A percentile compares a stretch with the other conserved stretches of the same genome.
Conservation (phyloP, 1,140 invertebrate species). For the Pseudomyrmex flavicornis region DNA sequence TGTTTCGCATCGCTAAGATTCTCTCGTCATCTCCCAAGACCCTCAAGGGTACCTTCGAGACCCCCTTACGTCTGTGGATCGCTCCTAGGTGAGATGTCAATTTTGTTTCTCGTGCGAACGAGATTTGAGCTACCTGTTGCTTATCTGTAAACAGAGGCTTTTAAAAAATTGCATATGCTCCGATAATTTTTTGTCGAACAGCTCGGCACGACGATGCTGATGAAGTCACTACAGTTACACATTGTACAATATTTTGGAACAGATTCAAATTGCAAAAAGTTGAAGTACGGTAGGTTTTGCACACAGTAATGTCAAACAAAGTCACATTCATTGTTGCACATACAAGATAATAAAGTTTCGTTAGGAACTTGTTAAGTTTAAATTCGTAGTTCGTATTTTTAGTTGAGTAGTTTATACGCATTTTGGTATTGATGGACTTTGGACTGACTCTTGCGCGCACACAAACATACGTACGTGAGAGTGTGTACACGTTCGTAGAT, state of each 20-base stretch:
- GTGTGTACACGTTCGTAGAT: too few species aligned
- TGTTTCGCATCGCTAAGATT: conserved; percentile 15
- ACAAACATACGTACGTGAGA: too few species aligned
- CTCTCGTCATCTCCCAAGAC: background rate
- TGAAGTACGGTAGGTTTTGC: background rate
- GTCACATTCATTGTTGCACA: background rate
- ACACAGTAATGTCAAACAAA: background rate
- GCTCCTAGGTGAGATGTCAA: background rate
- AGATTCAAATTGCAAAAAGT: background rate
- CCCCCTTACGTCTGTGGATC: background rate
- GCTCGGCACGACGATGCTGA: too few species aligned
- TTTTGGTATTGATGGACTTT: too few species aligned
- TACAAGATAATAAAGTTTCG: background rate
- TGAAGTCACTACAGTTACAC: too few species aligned
- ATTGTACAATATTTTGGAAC: background rate
- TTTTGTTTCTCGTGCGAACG: background rate
- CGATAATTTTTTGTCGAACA: background rate
- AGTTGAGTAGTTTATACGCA: too few species aligned
- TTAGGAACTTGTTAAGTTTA: too few species aligned
- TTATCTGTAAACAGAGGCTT: background rate
- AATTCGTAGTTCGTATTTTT: too few species aligned
- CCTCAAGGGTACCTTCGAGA: conserved; percentile 12
- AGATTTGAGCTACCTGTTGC: conserved; percentile 6
- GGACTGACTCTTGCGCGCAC: too few species aligned
- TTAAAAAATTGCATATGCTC: background rate